Conservation (phyloP, 1,140 invertebrate genomes). For the Sarcophaga bullata region DNA sequence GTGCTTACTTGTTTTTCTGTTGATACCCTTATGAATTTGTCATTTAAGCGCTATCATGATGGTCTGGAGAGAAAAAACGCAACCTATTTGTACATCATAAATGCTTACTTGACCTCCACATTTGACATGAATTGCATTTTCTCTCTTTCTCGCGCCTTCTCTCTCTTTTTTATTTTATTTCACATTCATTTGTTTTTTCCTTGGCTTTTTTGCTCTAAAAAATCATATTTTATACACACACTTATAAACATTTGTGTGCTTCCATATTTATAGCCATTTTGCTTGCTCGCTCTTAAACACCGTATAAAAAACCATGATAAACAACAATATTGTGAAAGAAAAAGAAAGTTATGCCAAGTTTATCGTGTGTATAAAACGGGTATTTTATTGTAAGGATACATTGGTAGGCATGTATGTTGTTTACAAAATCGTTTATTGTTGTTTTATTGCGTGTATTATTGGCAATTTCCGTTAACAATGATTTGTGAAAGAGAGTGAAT, state of each 20-base stretch:
- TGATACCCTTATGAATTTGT: not conserved
- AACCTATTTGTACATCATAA: conserved; percentile 8
- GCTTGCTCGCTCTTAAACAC: not conserved
- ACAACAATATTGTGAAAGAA: not conserved
- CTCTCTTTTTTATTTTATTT: no score
- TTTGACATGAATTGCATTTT: not conserved
- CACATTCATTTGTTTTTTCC: no score
- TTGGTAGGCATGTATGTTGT: not conserved
- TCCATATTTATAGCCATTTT: not conserved
- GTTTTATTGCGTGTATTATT: conserved; percentile 22
- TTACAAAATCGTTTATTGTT: not conserved
- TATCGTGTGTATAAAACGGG: no score
- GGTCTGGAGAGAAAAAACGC: not conserved
- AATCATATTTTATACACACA: conserved; percentile 1
- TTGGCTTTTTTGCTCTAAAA: not conserved
- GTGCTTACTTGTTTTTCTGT: no score
- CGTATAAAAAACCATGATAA: not conserved
- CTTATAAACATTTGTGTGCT: not conserved
- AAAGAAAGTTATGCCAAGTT: no score
- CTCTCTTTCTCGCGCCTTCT: no score
- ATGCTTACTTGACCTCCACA: conserved; percentile 20
- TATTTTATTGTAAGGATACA: no score
- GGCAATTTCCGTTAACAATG: conserved; percentile 24
- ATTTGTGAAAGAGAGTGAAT: not conserved
- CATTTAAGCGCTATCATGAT: not conserved